Evolutionary conservation across 2,113 vertebrate species (phyloP), one percentile per base, ranked within the genome.

Genomic region (Phrynocephalus versicolor): DNA sequence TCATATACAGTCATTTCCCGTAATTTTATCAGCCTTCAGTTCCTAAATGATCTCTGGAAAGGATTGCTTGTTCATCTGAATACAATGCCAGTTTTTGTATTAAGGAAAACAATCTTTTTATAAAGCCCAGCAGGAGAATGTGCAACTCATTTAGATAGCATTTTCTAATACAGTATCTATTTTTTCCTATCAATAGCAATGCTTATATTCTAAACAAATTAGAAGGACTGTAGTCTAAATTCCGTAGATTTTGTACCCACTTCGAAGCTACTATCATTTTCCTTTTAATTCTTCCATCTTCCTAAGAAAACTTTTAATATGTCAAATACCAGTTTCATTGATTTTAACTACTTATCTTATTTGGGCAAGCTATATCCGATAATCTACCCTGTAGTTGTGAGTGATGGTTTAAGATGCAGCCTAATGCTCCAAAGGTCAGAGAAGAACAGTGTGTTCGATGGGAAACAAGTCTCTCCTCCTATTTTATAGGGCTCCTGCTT

Each of bases 401-500:
- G 89, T 92, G 89, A 88, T 86, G 86, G 83, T 6, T 0, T 92
- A 90, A 92, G 88, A 92, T 93, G 87, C 88, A 89, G 89, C 87
- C 94, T 92, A 93, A 92, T 91, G 90, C 89, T 94, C 72, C 89
- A 90, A 51, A 96, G 95, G 91, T 95, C 94, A 93, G 18, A 39
- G 92, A 94, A 93, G 89, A 94, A 92, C 92, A 94, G 80, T 92
- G 95, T 94, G 86, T 89, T 93, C 97, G 97, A 98, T 96, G 91
- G 94, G 97, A 98, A 97, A 97, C 97, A 98, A n/a, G 98, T 94
- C 95, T 93, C 93, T 94, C 91, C 91, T 89, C 81, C 91, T 92
- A 93, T 95, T 97, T 96, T 97, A 97, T 97, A 97, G 96, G 95
- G 96, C 96, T 95, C 96, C 95, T 97, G 94, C 95, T 94, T 96